Evolutionary conservation across 2,888 invertebrate genomes (phyloP), one percentile per base, ranked within the genome.

Genomic region (Tortricodes alternella): DNA sequence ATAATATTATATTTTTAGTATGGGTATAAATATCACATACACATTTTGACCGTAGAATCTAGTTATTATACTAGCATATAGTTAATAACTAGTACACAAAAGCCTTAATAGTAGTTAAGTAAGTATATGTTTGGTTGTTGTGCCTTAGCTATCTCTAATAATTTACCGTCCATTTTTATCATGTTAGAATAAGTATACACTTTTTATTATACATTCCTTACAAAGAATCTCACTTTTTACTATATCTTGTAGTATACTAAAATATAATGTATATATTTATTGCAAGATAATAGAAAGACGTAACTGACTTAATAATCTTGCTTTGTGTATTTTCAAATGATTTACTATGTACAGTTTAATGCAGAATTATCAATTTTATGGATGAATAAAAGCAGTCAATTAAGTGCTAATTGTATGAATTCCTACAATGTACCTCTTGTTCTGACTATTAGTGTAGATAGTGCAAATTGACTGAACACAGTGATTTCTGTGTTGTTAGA

Each of bases 131-230:
- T 18, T n/a, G n/a, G n/a, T n/a, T n/a, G n/a, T n/a, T n/a, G n/a
- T n/a, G 29, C 46, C 37, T 37, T 53, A 44, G 11, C 16, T 16
- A 19, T 16, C n/a, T n/a, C 2, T 21, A 15, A 5, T 37, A 23
- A 48, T n/a, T 35, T 37, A 16, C 38, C 49, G 49, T 49, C 49
- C 49, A 49, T 49, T 49, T 49, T 48, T 50, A 29, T 11, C 11
- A 29, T 9, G 6, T 32, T 44, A 52, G 44, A 21, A 2, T 15
- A 53, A 11, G 29, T 55, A 24, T 15, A 24, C 1, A 39, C 11
- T 19, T 5, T 46, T 48, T 13, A 15, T 6, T 16, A 16, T 21
- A 8, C 15, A 27, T 21, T 35, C 32, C n/a, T 16, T 2, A 21
- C 16, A 37, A 29, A 3, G 29, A 29, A n/a, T 29, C 29, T 29